Base-by-base conservation (phyloP, 53 echinoderm and acorn worm genomes). In the Luidia sarsii region DNA sequence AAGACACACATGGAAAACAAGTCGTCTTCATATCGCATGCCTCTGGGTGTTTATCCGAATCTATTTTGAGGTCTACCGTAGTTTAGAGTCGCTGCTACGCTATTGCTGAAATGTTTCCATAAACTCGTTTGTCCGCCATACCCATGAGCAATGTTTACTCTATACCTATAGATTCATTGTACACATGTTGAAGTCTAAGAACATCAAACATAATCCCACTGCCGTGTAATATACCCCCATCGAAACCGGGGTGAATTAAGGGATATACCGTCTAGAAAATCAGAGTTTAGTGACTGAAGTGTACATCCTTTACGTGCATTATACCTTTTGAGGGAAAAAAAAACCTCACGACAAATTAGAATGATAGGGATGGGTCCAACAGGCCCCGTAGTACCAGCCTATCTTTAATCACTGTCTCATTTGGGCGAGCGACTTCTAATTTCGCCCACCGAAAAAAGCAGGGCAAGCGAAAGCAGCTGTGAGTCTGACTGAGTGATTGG, bases 401-500 rank as follows among this genome's bases (percentile, higher is more conserved):
- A 10, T 45, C 67, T 43, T 67, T 67, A 67, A 45, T 43, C 43
- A 67, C 67, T 25, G 9, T 32, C 9, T 41, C 67, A 67, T 67
- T 67, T 59, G 28, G 59, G 43, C 5, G 13, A 60, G 14, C 20
- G 3, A 67, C 43, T 67, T 67, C 45, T 41, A 41, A 67, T 67
- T 43, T 67, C 18, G 67, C 25, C 34, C 18, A 67, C 21, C 22
- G 25, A 35, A 20, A 57, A 20, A 57, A n/a, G 9, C 10, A 28
- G 63, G 67, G 5, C 11, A 67, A 67, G 13, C 10, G 10, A 37
- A 67, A 43, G 22, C 67, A 67, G 67, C 67, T 67, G 67, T 67
- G 2, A 4, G 27, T 41, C 7, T 41, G 46, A 41, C 6, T 41
- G 41, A 34, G 10, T 43, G 67, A 67, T 39, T 67, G 67, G 10